Conservation (phyloP, 2,113 vertebrate genomes). For the Parus major region DNA sequence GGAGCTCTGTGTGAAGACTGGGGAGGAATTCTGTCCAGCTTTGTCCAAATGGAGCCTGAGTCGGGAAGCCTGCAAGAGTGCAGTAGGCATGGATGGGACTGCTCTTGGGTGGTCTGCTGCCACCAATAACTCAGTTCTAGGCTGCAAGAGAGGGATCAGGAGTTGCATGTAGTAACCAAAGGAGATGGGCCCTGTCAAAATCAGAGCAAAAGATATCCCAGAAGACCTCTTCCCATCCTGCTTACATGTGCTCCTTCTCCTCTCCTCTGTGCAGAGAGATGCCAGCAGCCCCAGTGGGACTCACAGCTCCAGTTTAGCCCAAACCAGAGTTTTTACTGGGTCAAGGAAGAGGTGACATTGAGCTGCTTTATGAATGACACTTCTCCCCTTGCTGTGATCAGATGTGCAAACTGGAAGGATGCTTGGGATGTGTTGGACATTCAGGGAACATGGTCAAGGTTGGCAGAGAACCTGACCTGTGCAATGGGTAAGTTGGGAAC, state of each 20-base stretch:
- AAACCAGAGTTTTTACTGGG: fast-evolving
- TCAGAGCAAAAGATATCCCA: not conserved
- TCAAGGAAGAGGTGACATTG: not conserved
- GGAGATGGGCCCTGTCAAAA: not conserved
- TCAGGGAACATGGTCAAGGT: fast-evolving
- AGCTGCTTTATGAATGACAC: fast-evolving
- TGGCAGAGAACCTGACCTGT: not conserved
- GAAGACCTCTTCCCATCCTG: not conserved
- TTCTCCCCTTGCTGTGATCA: not conserved
- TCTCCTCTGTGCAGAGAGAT: not conserved
- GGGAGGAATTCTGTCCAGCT: not conserved
- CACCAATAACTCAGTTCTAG: not conserved
- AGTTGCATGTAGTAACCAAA: not conserved
- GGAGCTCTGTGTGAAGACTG: not conserved
- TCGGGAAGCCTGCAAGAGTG: not conserved
- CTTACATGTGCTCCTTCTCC: not conserved
- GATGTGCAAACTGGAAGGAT: not conserved
- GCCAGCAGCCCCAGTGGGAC: not conserved
- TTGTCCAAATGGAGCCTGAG: not conserved
- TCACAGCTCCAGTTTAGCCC: not conserved
- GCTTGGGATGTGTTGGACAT: not conserved
- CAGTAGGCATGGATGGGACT: too few relatives aligned
- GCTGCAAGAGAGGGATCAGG: not conserved
- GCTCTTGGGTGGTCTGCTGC: not conserved
- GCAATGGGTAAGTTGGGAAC: not conserved